Base-by-base conservation (phyloP, 2,888 invertebrate species). In the Melanostoma mellinum region DNA sequence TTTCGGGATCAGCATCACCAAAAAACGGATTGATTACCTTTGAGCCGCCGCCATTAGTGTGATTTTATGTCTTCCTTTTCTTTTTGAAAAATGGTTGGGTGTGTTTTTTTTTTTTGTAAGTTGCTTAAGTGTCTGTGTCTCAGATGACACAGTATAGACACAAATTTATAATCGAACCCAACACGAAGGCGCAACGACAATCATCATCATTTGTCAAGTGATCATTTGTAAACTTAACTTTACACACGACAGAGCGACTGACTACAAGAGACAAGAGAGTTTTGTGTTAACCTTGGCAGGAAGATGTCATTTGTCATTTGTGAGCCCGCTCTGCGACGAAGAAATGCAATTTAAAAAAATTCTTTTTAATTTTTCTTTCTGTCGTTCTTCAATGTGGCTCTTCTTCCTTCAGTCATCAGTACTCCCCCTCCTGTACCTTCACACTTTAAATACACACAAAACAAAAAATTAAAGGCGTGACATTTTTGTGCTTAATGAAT, bases 191-290 rank as follows among this genome's bases (percentile, higher is more conserved):
- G 52, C 53, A 65, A 56, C 42, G 73, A 73, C 77, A 82, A 58
- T 73, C 77, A 73, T 63, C 77, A 72, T 81, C 81, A 81, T 81
- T 76, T 81, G 60, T 76, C 81, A 81, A 81, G 60, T 67, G 76
- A 67, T 76, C 71, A 72, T 81, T 72, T 76, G 75, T 71, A 65
- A 75, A 75, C 65, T 71, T 48, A 65, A 65, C 63, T 63, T 55
- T 35, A 61, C 8, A 61, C 60, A 61, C 35, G 60, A 35, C 52
- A 42, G 55, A 61, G 61, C 68, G 38, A 53, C 60, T 46, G 60
- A 32, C 20, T 20, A 20, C 68, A 52, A n/a, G n/a, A n/a, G 56
- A 52, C 50, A 52, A 20, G 60, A 60, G 32, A 48, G 46, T 72
- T 50, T 71, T 67, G 60, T 76, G 58, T 65, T 71, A 76, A 61